Percentiles rank a stretch among this genome's conserved stretches.
Conservation (phyloP, 1,140 invertebrate species). For the Saccostrea glomerata region DNA sequence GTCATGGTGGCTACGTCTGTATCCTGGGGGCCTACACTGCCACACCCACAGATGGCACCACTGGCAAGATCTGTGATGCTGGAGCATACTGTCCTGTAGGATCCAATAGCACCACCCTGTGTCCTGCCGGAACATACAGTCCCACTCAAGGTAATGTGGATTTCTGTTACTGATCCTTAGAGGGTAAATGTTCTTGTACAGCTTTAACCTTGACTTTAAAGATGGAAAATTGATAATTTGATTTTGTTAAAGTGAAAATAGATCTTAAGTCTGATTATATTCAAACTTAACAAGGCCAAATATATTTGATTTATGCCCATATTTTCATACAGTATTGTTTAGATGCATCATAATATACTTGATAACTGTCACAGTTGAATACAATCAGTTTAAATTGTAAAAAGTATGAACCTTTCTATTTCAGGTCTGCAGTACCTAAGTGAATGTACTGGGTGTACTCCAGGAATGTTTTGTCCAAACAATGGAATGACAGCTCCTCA, state of each 20-base stretch:
- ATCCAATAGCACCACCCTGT: slow-evolving; percentile 63
- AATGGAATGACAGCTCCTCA: slow-evolving; percentile 66
- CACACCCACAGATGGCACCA: slow-evolving; percentile 70
- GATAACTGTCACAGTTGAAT: too few species aligned
- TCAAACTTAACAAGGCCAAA: too few species aligned
- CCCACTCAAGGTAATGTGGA: slow-evolving; percentile 62
- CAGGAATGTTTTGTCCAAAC: slow-evolving; percentile 67
- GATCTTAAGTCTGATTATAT: too few species aligned
- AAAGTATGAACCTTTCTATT: background rate
- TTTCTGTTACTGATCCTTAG: background rate
- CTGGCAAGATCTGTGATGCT: slow-evolving; percentile 68
- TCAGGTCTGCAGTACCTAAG: slow-evolving; percentile 61
- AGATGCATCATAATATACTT: too few species aligned
- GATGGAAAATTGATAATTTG: background rate
- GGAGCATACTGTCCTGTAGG: slow-evolving; percentile 72
- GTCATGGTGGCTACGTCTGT: slow-evolving; percentile 74
- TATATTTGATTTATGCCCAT: too few species aligned
- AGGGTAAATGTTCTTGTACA: background rate
- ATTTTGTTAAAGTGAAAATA: background rate
- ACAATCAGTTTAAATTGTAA: background rate
- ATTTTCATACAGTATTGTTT: too few species aligned
- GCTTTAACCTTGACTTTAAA: background rate
- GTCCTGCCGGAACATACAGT: slow-evolving; percentile 71
- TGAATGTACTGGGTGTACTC: slow-evolving; percentile 67
- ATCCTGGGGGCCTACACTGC: slow-evolving; percentile 62